Evolutionary conservation across 2,797 vertebrate genomes (phyloP), one percentile per base, ranked within the genome.

Genomic region (Acridotheres tristis): DNA sequence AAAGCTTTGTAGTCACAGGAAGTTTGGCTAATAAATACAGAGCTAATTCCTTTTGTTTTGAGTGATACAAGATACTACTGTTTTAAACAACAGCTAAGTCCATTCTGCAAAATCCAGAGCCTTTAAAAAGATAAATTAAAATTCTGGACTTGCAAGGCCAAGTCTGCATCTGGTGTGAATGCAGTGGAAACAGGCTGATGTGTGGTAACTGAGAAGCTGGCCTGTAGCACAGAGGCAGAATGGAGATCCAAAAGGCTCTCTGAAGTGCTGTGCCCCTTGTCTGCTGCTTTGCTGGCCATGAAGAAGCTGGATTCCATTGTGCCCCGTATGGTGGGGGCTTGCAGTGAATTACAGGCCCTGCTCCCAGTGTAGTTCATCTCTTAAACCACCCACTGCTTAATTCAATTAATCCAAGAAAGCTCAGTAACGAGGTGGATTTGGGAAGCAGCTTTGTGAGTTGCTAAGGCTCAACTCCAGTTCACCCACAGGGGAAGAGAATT

Each of bases 131-230:
- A 43, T 81, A 78, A 93, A 71, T 48, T 73, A 2, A 66, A 91
- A 48, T 80, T 94, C 50, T 74, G 47, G 58, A 34, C 34, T 88
- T 63, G 34, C 23, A 63, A 81, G 59, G 80, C 69, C 77, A 90
- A 62, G 32, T 62, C 43, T 86, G 26, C 48, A 38, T 79, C 53
- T 96, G 83, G 43, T 79, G 55, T 76, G 57, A 89, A 74, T 85
- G 82, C 88, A 63, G 80, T 38, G 55, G 90, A 62, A 90, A 73
- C 21, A 81, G 80, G 55, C 74, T 59, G 40, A 54, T 62, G 17
- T 83, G 83, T 94, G 91, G 79, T 71, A 90, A 66, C 55, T 66
- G 71, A 92, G 77, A 47, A 76, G 45, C 74, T 91, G 79, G 68
- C 75, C 59, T 91, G 51, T 51, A 78, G 47, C 67, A 53, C 47